phyloP scores from a whole-genome alignment of 2,888 invertebrate species.

The Mythimna pallens region DNA sequence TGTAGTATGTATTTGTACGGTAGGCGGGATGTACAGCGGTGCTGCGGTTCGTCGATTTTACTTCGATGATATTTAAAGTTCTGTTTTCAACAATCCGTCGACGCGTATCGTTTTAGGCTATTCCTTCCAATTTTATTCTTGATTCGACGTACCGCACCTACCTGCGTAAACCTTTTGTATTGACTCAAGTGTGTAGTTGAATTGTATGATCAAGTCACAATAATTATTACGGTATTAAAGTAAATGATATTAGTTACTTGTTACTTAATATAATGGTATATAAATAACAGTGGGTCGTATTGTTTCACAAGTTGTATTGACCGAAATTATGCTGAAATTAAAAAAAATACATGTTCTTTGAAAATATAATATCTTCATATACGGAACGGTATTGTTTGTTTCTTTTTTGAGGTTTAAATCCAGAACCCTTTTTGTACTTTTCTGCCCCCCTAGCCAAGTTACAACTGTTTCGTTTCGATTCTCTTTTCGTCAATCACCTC shows the following conservation, averaged over 20 bases:
- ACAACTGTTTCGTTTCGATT: too few relatives aligned
- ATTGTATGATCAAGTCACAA: conserved; percentile 86
- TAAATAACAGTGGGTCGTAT: conserved; percentile 82
- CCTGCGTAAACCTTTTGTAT: conserved; percentile 82
- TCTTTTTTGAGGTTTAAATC: conserved; percentile 58
- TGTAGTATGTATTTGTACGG: conserved; percentile 84
- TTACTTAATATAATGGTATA: conserved; percentile 85
- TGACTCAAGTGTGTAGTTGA: conserved; percentile 85
- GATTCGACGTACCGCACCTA: conserved; percentile 77
- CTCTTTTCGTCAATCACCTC: too few relatives aligned
- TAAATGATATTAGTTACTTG: conserved; percentile 88
- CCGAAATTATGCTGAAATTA: conserved; percentile 86
- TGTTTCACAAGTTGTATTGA: conserved; percentile 89
- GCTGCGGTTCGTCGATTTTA: conserved; percentile 50
- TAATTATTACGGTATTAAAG: conserved; percentile 84
- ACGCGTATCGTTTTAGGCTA: conserved; percentile 38
- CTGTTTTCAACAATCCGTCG: conserved; percentile 32
- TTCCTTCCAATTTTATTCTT: conserved; percentile 67
- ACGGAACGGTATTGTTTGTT: conserved; percentile 80
- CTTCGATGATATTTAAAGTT: conserved; percentile 21
- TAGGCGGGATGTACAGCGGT: conserved; percentile 80
- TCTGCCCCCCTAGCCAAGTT: too few relatives aligned
- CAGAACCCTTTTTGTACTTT: not conserved
- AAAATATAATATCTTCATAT: conserved; percentile 91
- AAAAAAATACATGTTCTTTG: conserved; percentile 89